Percentiles rank a stretch among this genome's conserved stretches.
Conservation (phyloP, 2,888 invertebrate species). For the Scaptomyza cyrtandrae region DNA sequence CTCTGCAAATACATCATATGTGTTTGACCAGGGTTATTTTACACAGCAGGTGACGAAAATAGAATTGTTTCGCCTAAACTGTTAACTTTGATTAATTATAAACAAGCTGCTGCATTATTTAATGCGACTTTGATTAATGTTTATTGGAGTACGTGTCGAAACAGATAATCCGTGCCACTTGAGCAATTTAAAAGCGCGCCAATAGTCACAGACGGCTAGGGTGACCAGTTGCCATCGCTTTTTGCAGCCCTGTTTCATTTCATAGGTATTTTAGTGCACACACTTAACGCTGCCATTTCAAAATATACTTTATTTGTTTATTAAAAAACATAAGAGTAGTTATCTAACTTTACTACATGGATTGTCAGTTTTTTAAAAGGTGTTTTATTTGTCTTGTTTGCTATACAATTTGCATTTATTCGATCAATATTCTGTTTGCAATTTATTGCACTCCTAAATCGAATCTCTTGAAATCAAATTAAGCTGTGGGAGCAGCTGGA, state of each 20-base stretch:
- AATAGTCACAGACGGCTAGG: neutral
- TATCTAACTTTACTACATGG: neutral
- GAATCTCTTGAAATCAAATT: too few relatives aligned
- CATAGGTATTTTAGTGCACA: neutral
- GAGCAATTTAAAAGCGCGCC: slow-evolving; percentile 18
- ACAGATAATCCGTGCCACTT: neutral
- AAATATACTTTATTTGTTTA: neutral
- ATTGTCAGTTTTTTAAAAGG: slow-evolving; percentile 12
- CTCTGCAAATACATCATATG: slow-evolving; percentile 3
- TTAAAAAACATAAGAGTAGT: neutral
- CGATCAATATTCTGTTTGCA: slow-evolving; percentile 46
- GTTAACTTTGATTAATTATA: slow-evolving; percentile 29
- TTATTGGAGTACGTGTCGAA: neutral
- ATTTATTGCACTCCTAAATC: too few relatives aligned
- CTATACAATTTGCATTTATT: slow-evolving; percentile 56
- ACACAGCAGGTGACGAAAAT: slow-evolving; percentile 29
- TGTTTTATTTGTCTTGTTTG: slow-evolving; percentile 60
- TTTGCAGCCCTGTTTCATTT: slow-evolving; percentile 15
- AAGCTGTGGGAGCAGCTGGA: too few relatives aligned
- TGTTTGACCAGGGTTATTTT: slow-evolving; percentile 32
- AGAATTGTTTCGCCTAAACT: slow-evolving; percentile 20
- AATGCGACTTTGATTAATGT: slow-evolving; percentile 24
- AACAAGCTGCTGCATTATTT: neutral
- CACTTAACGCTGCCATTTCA: neutral
- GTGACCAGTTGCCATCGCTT: slow-evolving; percentile 25